phyloP scores from a whole-genome alignment of 2,797 vertebrate species.

The Avahi laniger region DNA sequence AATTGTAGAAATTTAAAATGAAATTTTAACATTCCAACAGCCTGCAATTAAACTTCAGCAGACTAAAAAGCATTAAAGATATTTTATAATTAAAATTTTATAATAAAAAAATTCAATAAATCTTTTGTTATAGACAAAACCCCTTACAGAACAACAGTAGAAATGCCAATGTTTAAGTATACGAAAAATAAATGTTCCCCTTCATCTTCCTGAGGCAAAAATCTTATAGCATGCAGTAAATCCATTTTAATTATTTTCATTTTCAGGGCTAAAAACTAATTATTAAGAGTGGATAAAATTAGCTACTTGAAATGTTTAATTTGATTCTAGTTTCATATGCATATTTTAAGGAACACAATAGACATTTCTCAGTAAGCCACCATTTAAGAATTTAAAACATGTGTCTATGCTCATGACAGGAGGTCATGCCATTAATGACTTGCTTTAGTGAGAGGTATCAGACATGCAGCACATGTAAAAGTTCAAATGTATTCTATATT shows the following conservation, averaged over 20 bases:
- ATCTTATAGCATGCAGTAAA: slow-evolving; percentile 13
- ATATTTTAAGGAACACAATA: slow-evolving; percentile 40
- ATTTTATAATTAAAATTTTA: slow-evolving; percentile 51
- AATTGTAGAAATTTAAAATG: slow-evolving; percentile 36
- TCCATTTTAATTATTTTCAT: slow-evolving; percentile 66
- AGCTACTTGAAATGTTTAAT: slow-evolving; percentile 54
- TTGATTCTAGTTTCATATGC: not conserved
- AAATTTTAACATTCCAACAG: not conserved
- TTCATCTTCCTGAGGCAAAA: slow-evolving; percentile 56
- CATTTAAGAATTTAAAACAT: slow-evolving; percentile 55
- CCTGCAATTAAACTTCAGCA: slow-evolving; percentile 31
- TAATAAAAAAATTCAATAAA: slow-evolving; percentile 34
- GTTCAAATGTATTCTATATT: not conserved
- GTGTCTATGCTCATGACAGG: not conserved
- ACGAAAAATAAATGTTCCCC: slow-evolving; percentile 53
- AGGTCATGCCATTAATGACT: not conserved
- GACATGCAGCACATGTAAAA: not conserved
- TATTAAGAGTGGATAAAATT: slow-evolving; percentile 67
- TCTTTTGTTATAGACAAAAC: slow-evolving; percentile 48
- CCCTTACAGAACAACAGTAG: slow-evolving; percentile 16
- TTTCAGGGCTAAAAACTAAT: slow-evolving; percentile 55
- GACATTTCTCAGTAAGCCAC: slow-evolving; percentile 28
- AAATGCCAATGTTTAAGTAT: slow-evolving; percentile 11
- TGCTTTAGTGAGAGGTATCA: not conserved
- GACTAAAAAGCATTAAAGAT: slow-evolving; percentile 27